Evolutionary conservation across 2,113 vertebrate species (phyloP).

Genomic region (Psittacula cyanocephala): DNA sequence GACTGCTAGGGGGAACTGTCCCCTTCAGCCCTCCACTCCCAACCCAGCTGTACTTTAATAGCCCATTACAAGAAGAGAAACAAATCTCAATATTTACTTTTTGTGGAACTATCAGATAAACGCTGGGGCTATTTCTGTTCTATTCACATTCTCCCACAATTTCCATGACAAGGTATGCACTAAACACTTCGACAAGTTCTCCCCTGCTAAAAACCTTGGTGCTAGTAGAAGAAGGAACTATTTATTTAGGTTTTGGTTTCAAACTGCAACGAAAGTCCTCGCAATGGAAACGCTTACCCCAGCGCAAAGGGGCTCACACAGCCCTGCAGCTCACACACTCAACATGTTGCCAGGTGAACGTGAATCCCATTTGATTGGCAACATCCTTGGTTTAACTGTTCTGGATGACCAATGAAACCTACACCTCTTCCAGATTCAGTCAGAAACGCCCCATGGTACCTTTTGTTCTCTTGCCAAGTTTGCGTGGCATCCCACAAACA

Average conservation of each 20-base stretch:
- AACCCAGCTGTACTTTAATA: conserved; percentile 33
- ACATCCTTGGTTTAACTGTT: not conserved
- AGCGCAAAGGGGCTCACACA: not conserved
- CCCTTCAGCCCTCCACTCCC: not conserved
- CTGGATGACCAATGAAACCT: not conserved
- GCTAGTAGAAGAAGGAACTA: not conserved
- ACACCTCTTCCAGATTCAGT: not conserved
- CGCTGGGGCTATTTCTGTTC: conserved; percentile 61
- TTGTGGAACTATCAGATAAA: conserved; percentile 55
- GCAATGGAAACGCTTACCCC: not conserved
- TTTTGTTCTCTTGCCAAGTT: not conserved
- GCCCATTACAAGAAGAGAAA: conserved; percentile 47
- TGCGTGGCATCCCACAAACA: not conserved
- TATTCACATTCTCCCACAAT: conserved; percentile 54
- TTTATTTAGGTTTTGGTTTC: not conserved
- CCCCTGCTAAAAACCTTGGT: not conserved
- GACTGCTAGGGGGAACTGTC: not conserved
- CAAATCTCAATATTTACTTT: conserved; percentile 67
- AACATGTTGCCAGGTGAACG: not conserved
- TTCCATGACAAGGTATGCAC: conserved; percentile 59
- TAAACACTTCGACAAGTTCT: conserved; percentile 19
- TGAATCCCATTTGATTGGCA: not conserved
- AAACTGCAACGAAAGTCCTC: not conserved
- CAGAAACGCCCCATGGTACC: not conserved
- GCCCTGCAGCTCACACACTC: not conserved